Percentiles rank a stretch among this genome's conserved stretches.
Conservation (phyloP, 30 jellyfish, hydroid and myxozoan species). For the Turritopsis dohrnii region DNA sequence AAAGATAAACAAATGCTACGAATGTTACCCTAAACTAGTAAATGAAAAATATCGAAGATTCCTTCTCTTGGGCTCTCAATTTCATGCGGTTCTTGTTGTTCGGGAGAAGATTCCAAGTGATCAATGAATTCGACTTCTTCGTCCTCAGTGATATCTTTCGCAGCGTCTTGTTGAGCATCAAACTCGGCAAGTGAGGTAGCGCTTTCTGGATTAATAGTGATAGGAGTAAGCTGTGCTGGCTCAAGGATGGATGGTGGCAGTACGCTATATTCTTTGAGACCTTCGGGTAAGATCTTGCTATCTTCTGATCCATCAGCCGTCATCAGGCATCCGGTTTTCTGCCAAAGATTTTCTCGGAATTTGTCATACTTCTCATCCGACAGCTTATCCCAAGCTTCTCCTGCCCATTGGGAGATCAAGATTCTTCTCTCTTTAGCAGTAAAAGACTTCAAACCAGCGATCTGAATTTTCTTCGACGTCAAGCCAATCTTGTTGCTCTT, state of each 20-base stretch:
- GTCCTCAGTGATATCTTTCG: constrained; percentile 11
- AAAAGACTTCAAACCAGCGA: constrained; percentile 5
- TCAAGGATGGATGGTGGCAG: constrained; percentile 2
- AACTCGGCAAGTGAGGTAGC: background rate
- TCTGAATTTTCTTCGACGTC: constrained; percentile 15
- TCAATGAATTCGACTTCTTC: background rate
- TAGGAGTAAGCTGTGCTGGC: background rate
- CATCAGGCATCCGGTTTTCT: constrained; percentile 32
- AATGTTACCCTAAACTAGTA: constrained; percentile 4
- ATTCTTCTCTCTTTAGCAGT: constrained; percentile 31
- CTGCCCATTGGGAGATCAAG: constrained; percentile 22
- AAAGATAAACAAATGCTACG: no score
- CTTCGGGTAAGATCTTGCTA: background rate
- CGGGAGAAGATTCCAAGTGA: background rate
- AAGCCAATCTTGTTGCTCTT: constrained; percentile 4
- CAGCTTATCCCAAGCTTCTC: constrained; percentile 38
- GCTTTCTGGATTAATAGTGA: background rate
- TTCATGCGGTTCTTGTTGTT: background rate
- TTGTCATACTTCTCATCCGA: constrained; percentile 24
- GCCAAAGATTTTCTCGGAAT: constrained; percentile 29
- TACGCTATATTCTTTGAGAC: background rate
- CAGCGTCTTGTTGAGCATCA: background rate
- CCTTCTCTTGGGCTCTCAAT: background rate
- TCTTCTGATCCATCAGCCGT: constrained; percentile 34
- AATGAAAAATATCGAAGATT: background rate